phyloP scores from a whole-genome alignment of 2,888 invertebrate genomes.

The Thysanoteuthis rhombus region DNA sequence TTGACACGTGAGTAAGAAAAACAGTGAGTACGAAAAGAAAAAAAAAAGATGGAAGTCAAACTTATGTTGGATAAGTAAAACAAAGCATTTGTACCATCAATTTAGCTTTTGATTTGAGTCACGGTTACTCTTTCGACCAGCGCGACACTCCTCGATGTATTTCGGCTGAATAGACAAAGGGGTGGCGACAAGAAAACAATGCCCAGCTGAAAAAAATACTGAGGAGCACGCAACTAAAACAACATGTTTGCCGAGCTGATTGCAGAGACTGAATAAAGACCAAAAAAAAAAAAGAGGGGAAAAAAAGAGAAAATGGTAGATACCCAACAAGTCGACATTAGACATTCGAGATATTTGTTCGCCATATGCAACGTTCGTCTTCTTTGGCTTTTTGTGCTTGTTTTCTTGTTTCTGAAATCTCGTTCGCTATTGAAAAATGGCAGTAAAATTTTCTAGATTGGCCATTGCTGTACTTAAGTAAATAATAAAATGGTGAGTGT shows the following conservation, averaged over 20 bases:
- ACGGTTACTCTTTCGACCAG: not conserved
- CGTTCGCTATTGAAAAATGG: not conserved
- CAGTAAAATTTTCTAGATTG: not conserved
- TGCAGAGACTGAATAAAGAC: not conserved
- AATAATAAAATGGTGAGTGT: not conserved
- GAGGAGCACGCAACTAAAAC: not conserved
- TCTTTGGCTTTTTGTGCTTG: not conserved
- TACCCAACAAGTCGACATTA: not conserved
- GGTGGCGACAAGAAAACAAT: not conserved
- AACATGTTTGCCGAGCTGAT: not conserved
- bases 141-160: not conserved
- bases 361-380: not conserved
- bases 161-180: conserved; percentile 12
- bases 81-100: not conserved
- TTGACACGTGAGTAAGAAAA: not conserved
- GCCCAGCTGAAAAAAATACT: not conserved
- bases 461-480: not conserved
- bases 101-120: not conserved
- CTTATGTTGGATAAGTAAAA: not conserved
- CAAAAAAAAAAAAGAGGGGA: not conserved
- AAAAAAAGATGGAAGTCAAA: not conserved
- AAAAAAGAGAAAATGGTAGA: not conserved
- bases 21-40: not conserved
- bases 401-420: not conserved
- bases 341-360: not conserved